Base-by-base conservation (phyloP, 1,140 invertebrate genomes). In the Trissolcus basalis region DNA sequence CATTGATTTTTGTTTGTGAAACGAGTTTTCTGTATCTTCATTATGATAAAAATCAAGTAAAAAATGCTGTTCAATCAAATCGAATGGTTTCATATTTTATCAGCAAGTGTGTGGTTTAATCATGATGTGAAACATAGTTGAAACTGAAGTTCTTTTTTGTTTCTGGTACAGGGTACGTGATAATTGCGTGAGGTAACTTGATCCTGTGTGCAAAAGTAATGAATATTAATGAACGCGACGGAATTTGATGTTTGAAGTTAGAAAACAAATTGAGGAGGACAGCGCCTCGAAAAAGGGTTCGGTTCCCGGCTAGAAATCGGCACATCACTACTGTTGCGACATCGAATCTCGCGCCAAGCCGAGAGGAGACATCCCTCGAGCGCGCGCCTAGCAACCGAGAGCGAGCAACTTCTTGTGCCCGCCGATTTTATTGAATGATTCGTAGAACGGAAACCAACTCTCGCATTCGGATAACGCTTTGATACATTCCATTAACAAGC, bases 401-500 rank as follows among this genome's bases (percentile, higher is more conserved):
- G 33, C 36, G 39, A 51, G 32, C 60, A 33, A 50, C 58, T 27
- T 27, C 55, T 64, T 71, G 63, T 58, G 56, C 58, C 59, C 59
- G 68, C 53, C 47, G 67, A 72, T 39, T 39, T 77, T 65, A 67
- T 58, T 48, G 69, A 67, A 68, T 53, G 69, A 72, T 64, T 73
- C 68, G 65, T 59, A 61, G 70, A 73, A 78, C 65, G 70, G 64
- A 69, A 70, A 69, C 56, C 54, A 70, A 61, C 69, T 65, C 67
- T 68, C 75, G 68, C 63, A 69, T 63, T 68, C 65, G 50, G 58
- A 70, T 70, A 73, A 68, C 48, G 56, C 59, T 45, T 53, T 14
- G 27, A 50, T 36, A 49, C 67, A 61, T 68, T 59, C 55, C 39
- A 59, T 39, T 4, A 39, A 11, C 36, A 39, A 27, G 19, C 19